Base-by-base conservation (phyloP, 2,797 vertebrate species). In the Tauraco hartlaubi region DNA sequence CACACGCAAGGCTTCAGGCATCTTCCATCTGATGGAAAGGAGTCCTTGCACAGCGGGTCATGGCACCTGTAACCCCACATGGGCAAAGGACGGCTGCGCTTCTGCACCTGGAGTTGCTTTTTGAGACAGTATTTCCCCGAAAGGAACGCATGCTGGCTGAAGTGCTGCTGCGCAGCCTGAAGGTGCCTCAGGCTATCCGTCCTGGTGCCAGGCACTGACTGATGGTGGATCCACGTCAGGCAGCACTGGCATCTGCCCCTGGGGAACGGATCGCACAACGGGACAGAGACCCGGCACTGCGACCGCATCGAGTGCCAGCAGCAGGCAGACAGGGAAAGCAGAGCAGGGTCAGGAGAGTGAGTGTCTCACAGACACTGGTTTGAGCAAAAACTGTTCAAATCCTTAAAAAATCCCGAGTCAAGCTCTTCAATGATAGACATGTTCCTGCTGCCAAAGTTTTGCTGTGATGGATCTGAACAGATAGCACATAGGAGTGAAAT, bases 31-130 rank as follows among this genome's bases (percentile, higher is more conserved):
- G n/a, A 15, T 15, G 35, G 69, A 18, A 85, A 15, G 39, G 62
- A 31, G 15, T 54, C 49, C 41, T 18, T 55, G 43, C 21, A 15
- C 0, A 0, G 16, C 6, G 15, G 6, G 21, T 48, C 1, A 0
- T 0, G 5, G 25, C n/a, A 67, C 48, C 43, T 8, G 3, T 1
- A 25, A 25, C 7, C n/a, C 10, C 31, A 17, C 29, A 5, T 1
- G 8, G 6, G 20, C 13, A 79, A 74, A 55, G 56, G 28, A 22
- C 2, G 19, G 8, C 12, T 33, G 4, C 5, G 14, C 22, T 83
- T 43, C 54, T 67, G 21, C 41, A 28, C 35, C 33, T 55, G 43
- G 23, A 58, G 20, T 1, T 19, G 25, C 9, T 46, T 62, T 48
- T 88, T 35, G 64, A 61, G 76, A 5, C 13, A 56, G 29, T n/a